phyloP scores from a whole-genome alignment of 2,888 invertebrate species.

The Lumbricus terrestris region DNA sequence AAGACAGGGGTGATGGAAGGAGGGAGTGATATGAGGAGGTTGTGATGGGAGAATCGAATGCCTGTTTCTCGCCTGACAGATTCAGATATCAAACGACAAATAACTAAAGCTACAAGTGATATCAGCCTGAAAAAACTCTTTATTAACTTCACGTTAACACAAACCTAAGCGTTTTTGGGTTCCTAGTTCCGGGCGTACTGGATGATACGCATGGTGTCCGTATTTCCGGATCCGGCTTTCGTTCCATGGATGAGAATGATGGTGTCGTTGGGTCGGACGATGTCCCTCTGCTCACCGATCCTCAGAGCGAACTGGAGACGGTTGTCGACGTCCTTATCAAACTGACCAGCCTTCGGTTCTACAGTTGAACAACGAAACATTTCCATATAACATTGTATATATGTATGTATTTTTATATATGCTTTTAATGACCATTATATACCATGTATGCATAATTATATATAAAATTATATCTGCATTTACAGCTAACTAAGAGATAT shows the following conservation, averaged over 20 bases:
- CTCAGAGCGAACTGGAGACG: constrained; percentile 24
- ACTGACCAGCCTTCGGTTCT: constrained; percentile 27
- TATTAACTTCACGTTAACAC: not conserved
- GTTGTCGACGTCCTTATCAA: constrained; percentile 49
- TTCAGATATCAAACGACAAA: not conserved
- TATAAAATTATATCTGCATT: too few species aligned
- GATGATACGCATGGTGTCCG: constrained; percentile 30
- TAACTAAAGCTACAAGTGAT: not conserved
- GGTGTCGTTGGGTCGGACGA: constrained; percentile 19
- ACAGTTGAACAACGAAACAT: not conserved
- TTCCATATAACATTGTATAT: not conserved
- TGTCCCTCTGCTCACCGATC: constrained; percentile 26
- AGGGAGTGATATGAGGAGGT: too few species aligned
- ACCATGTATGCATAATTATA: too few species aligned
- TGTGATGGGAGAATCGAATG: too few species aligned
- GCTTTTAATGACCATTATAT: too few species aligned
- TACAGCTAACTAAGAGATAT: too few species aligned
- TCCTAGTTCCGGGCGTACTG: constrained; percentile 27
- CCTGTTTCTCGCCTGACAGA: not conserved
- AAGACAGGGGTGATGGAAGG: too few species aligned
- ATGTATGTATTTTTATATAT: too few species aligned
- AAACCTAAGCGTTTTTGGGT: not conserved
- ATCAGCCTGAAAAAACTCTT: not conserved
- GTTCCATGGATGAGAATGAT: constrained; percentile 30
- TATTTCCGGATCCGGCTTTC: constrained; percentile 23